Conservation (phyloP, 2,888 invertebrate genomes). For the Tethea ocularis region DNA sequence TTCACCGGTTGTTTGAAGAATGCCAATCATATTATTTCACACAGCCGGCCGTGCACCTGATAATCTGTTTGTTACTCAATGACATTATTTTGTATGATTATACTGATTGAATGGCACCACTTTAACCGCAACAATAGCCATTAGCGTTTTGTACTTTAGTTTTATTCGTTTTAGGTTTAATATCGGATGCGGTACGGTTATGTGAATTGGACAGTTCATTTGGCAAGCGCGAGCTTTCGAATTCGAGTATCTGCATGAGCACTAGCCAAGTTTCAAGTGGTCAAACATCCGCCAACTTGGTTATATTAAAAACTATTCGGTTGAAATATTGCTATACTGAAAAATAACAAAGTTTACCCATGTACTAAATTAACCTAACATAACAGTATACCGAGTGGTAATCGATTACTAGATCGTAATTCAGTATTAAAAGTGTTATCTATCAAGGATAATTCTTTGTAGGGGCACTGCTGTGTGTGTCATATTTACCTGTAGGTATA, state of each 20-base stretch:
- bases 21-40: slow-evolving; percentile 47
- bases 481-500: too few species aligned
- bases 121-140: slow-evolving; percentile 18
- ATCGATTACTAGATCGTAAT: not conserved
- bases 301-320: slow-evolving; percentile 21
- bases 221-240: slow-evolving; percentile 45
- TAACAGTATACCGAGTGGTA: not conserved
- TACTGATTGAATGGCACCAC: slow-evolving; percentile 28
- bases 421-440: not conserved
- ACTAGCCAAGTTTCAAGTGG: slow-evolving; percentile 45
- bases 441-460: not conserved
- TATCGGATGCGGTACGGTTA: slow-evolving; percentile 10
- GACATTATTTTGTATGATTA: slow-evolving; percentile 32
- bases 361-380: not conserved
- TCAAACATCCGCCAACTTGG: slow-evolving; percentile 37
- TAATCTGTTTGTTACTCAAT: slow-evolving; percentile 38
- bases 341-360: not conserved
- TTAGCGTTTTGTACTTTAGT: slow-evolving; percentile 35
- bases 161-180: slow-evolving; percentile 20
- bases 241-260: slow-evolving; percentile 42
- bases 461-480: not conserved
- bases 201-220: slow-evolving; percentile 40
- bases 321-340: slow-evolving; percentile 9
- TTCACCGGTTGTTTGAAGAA: slow-evolving; percentile 48
- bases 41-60: slow-evolving; percentile 33